These are phyloP conservation scores for Chironex yamaguchii DNA, from an alignment of 30 jellyfish, hydroid and myxozoan genomes.

Conservation along the genomic window DNA sequence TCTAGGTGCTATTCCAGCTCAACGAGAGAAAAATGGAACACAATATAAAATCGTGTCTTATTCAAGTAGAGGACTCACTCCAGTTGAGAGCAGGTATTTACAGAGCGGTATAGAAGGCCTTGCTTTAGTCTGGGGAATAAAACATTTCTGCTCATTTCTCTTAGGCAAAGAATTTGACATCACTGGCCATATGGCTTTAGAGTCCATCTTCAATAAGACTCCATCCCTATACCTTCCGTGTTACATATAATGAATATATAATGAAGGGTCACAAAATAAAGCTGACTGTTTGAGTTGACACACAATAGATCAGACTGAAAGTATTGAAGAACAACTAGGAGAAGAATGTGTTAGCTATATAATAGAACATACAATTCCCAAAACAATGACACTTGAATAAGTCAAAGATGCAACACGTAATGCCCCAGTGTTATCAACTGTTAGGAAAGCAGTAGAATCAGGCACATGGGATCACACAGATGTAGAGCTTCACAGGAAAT, in stretches of 20 bases:
- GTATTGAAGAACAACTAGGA: conserved; percentile 32
- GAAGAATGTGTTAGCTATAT: conserved; percentile 37
- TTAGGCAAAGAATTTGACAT: conserved; percentile 54
- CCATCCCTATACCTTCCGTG: no score
- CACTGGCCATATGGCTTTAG: no score
- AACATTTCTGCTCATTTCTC: conserved; percentile 43
- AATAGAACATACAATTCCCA: conserved; percentile 26
- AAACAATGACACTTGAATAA: conserved; percentile 58
- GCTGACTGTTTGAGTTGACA: conserved; percentile 61
- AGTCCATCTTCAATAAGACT: no score
- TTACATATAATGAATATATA: no score
- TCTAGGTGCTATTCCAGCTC: conserved; percentile 24
- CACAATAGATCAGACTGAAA: conserved; percentile 50
- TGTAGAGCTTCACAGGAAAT: conserved; percentile 38
- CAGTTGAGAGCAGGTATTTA: conserved; percentile 47
- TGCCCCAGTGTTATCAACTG: conserved; percentile 12
- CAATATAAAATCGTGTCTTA: conserved; percentile 43
- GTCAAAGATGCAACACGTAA: conserved; percentile 55
- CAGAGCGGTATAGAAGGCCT: conserved; percentile 67
- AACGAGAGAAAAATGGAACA: conserved; percentile 24
- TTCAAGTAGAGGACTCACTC: conserved; percentile 51
- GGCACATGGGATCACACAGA: conserved; percentile 22
- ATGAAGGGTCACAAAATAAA: no score
- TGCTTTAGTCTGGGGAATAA: conserved; percentile 58
- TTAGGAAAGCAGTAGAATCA: conserved; percentile 29